These are phyloP conservation scores for Zosterops pallidus DNA, from an alignment of 2,113 vertebrate species.

Conservation along the genomic window DNA sequence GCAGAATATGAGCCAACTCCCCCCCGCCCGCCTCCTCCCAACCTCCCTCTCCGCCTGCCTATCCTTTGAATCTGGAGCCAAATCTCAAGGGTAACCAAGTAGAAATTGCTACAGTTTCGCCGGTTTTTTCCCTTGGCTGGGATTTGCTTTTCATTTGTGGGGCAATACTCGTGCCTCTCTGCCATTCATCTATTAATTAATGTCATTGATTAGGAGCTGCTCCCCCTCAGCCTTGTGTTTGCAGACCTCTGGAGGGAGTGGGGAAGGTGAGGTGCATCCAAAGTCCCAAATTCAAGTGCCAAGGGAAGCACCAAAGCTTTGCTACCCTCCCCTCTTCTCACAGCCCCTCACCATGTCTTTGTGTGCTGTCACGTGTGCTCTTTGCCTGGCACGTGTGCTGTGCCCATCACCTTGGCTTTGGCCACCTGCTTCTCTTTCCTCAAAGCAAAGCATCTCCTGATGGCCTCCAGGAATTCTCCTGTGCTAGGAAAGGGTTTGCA, in stretches of 20 bases:
- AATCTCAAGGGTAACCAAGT: conserved; percentile 58
- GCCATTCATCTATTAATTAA: conserved; percentile 47
- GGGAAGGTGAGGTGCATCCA: neutral
- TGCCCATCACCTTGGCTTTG: neutral
- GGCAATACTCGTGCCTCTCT: neutral
- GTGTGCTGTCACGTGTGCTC: neutral
- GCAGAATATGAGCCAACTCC: conserved; percentile 64
- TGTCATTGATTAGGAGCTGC: conserved; percentile 40
- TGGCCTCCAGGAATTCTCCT: neutral
- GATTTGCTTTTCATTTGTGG: conserved; percentile 49
- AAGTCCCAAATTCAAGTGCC: neutral
- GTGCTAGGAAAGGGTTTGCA: neutral
- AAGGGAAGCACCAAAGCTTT: neutral
- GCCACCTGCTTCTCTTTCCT: neutral
- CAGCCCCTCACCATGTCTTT: neutral
- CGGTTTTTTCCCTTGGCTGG: neutral
- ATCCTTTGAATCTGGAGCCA: conserved; percentile 74
- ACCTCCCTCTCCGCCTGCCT: conserved; percentile 40
- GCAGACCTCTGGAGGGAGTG: neutral
- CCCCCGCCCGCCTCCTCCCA: conserved; percentile 6
- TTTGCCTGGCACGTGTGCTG: neutral
- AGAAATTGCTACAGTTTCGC: conserved; percentile 53
- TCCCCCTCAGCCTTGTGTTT: neutral
- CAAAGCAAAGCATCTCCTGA: neutral
- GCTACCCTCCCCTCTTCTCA: neutral